A percentile compares a stretch with the other conserved stretches of the same genome.
phyloP scores from a whole-genome alignment of 2,888 invertebrate species.

The Lasioglossum oenotherae region DNA sequence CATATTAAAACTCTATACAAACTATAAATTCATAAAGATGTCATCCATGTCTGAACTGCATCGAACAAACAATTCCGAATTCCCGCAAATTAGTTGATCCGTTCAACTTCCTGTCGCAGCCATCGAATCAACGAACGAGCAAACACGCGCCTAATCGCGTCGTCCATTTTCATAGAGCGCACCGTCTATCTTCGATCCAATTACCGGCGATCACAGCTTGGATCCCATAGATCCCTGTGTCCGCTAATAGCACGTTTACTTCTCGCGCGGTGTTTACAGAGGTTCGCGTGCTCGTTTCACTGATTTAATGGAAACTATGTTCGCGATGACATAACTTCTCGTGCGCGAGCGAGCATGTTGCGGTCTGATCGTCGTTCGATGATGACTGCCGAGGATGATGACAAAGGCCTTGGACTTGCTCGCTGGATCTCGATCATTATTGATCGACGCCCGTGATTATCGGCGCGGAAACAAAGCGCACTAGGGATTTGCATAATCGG shows the following conservation, averaged over 20 bases:
- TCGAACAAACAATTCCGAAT: too few species aligned
- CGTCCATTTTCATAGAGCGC: neutral
- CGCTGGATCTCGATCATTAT: conserved; percentile 72
- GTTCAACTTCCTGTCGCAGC: neutral
- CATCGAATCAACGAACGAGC: neutral
- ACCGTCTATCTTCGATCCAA: neutral
- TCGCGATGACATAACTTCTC: conserved; percentile 73
- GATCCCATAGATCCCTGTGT: neutral
- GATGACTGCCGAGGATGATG: conserved; percentile 54
- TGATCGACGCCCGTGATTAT: conserved; percentile 30
- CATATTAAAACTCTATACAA: too few species aligned
- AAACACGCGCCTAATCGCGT: neutral
- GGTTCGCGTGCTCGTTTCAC: conserved; percentile 70
- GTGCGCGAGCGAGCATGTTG: conserved; percentile 41
- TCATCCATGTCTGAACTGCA: too few species aligned
- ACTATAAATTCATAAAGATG: too few species aligned
- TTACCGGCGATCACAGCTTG: neutral
- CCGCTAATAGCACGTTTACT: conserved; percentile 19
- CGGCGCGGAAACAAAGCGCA: neutral
- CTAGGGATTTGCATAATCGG: conserved; percentile 24
- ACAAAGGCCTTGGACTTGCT: conserved; percentile 76
- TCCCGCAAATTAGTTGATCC: neutral
- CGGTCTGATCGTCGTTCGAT: conserved; percentile 73
- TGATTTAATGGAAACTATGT: conserved; percentile 72
- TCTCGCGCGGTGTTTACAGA: conserved; percentile 42